These are phyloP conservation scores for Lanius ludovicianus DNA, from an alignment of 2,113 vertebrate species.

Conservation along the genomic window DNA sequence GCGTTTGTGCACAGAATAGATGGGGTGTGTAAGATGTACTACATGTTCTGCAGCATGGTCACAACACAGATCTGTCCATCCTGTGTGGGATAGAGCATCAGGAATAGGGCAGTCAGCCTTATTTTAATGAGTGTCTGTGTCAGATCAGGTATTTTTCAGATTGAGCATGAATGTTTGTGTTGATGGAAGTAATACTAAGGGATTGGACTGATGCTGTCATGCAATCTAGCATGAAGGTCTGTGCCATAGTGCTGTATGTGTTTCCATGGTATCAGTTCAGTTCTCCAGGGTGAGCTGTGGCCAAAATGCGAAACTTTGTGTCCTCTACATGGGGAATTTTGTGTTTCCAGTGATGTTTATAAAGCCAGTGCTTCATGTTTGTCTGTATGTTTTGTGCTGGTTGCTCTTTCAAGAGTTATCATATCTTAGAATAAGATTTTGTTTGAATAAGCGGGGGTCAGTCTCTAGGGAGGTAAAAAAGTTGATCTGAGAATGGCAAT, in stretches of 20 bases:
- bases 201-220: rapidly evolving
- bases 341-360: background rate
- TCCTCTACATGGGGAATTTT: rapidly evolving
- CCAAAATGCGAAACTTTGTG: background rate
- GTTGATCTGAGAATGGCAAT: background rate
- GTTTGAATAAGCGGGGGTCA: background rate
- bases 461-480: background rate
- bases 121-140: background rate
- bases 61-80: background rate
- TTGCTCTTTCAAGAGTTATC: background rate
- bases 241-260: rapidly evolving
- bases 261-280: background rate
- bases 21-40: background rate
- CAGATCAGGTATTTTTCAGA: background rate
- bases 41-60: background rate
- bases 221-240: background rate
- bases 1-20: background rate
- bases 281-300: background rate
- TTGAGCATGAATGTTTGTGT: background rate
- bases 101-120: background rate
- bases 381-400: background rate
- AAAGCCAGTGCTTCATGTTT: background rate
- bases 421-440: background rate
- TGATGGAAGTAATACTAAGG: background rate
- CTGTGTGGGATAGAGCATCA: background rate